Conservation (phyloP, 2,113 vertebrate genomes). For the Ranitomeya imitator region DNA sequence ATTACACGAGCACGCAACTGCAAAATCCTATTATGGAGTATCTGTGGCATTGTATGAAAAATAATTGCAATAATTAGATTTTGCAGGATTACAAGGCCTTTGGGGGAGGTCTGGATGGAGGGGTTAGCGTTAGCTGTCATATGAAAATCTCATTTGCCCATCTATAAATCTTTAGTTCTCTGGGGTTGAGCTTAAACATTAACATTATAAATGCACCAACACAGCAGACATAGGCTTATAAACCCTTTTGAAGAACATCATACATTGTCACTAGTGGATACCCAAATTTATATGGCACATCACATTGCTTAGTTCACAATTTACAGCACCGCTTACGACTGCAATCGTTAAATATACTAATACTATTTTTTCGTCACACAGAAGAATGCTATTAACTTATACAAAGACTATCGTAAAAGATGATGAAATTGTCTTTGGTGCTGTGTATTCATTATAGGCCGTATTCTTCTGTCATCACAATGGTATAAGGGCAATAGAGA, state of each 20-base stretch:
- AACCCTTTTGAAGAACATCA: neutral
- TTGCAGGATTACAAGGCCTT: neutral
- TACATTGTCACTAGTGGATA: neutral
- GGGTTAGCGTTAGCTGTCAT: constrained; percentile 9
- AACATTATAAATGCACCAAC: neutral
- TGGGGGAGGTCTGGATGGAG: constrained; percentile 2
- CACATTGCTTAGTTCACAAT: neutral
- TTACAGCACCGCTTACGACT: neutral
- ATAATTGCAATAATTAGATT: constrained; percentile 38
- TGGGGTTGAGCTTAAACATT: neutral
- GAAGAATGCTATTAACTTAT: neutral
- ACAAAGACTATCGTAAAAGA: neutral
- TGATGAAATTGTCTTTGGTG: neutral
- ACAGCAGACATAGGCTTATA: neutral
- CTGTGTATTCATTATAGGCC: neutral
- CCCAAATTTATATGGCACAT: neutral
- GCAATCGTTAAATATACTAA: neutral
- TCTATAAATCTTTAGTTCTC: constrained; percentile 33
- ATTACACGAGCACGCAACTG: constrained; percentile 17
- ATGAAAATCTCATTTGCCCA: neutral
- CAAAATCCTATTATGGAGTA: constrained; percentile 37
- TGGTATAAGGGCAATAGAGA: constrained; percentile 20
- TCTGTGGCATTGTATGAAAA: constrained; percentile 27
- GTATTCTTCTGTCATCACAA: neutral
- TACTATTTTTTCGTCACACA: neutral